These are phyloP conservation scores for Nycticorax nycticorax DNA, from an alignment of 2,113 vertebrate species.

Conservation along the genomic window DNA sequence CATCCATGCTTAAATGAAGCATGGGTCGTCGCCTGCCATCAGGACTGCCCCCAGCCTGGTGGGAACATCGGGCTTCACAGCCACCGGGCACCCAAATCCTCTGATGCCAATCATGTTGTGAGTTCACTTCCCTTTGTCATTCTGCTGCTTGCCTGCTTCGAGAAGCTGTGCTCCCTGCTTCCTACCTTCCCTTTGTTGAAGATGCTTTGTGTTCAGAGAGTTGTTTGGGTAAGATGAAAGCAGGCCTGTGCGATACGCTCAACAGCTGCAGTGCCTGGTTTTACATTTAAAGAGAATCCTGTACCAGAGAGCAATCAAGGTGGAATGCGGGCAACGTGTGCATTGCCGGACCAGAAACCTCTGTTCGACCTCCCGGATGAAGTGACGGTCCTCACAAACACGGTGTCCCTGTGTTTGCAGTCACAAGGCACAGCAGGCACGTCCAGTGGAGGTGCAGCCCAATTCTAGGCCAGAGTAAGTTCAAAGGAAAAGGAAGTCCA, in stretches of 20 bases:
- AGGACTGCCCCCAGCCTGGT: background rate
- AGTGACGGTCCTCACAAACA: background rate
- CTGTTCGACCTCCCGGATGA: background rate
- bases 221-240: background rate
- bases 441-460: background rate
- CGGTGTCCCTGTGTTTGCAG: background rate
- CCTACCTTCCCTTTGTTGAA: background rate
- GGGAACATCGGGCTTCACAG: background rate
- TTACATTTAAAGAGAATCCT: background rate
- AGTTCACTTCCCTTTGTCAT: background rate
- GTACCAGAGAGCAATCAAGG: background rate
- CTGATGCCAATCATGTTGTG: fast-evolving
- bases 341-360: background rate
- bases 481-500: background rate
- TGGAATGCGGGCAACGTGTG: background rate
- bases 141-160: background rate
- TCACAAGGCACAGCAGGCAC: fast-evolving
- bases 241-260: background rate
- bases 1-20: background rate
- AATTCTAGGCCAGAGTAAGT: background rate
- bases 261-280: background rate
- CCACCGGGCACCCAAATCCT: background rate
- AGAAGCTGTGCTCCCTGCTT: background rate
- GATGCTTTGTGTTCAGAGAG: background rate
- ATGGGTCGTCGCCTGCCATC: background rate